Base-by-base conservation (phyloP, 1,140 invertebrate genomes). In the Latrodectus geometricus region DNA sequence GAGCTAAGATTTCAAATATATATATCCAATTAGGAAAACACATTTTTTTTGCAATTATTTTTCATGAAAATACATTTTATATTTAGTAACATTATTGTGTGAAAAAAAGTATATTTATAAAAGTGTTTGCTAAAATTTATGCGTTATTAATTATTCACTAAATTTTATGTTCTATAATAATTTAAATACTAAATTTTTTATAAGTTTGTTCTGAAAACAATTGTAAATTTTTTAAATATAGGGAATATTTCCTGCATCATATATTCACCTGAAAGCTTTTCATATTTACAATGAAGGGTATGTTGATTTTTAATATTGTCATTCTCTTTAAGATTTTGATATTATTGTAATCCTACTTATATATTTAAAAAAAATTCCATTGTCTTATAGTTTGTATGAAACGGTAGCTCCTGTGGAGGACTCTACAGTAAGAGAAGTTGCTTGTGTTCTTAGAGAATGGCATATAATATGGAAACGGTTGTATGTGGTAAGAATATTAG, bases 361-460 rank as follows among this genome's bases (percentile, higher is more conserved):
- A 61, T 12, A 35, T 74, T 73, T n/a, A n/a, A n/a, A n/a, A n/a
- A n/a, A n/a, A n/a, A n/a, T 66, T 9, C 69, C 23, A 49, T 52
- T n/a, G 21, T 21, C n/a, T 21, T 77, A 12, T 89, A 93, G 92
- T 65, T 91, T 93, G 52, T 94, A 93, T 90, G 94, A 95, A 90
- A 94, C 93, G 49, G 93, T 95, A 11, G 93, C 93, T 84, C 94
- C 94, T 21, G 89, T 94, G n/a, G 96, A 97, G 90, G 96, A 98
- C 92, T 94, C 95, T 0, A 94, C 97, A n/a, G 95, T 97, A 0
- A 93, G 94, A 72, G 97, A 98, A 92, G 96, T 97, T n/a, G 96
- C 96, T 5, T 91, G 90, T 86, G 97, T 98, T 0, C 92, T 98
- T 14, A 92, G 96, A 90, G 97, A 99, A 94, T 99, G 97, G 97